Evolutionary conservation across 2,797 vertebrate species (phyloP).

Genomic region (Dermochelys coriacea): DNA sequence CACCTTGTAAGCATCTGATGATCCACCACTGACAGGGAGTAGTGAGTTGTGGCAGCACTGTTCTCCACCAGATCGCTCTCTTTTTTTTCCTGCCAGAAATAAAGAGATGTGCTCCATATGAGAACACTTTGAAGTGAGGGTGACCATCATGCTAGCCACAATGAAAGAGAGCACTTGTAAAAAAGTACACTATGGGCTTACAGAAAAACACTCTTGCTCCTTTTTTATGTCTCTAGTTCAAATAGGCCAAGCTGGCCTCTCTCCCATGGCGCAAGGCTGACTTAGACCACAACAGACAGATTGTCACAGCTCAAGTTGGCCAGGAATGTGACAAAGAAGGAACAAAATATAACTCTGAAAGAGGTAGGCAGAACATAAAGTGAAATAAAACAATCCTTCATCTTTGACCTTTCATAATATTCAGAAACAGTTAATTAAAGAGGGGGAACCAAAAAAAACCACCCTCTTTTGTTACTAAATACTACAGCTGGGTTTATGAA

Average conservation of each 20-base stretch:
- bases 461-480: not conserved
- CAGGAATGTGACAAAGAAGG: conserved; percentile 49
- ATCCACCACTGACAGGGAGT: not conserved
- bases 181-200: conserved; percentile 74
- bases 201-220: conserved; percentile 67
- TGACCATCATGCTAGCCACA: conserved; percentile 62
- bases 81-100: conserved; percentile 68
- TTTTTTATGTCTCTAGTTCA: conserved; percentile 72
- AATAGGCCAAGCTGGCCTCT: conserved; percentile 47
- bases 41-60: conserved; percentile 26
- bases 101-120: conserved; percentile 54
- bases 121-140: conserved; percentile 65
- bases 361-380: conserved; percentile 57
- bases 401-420: conserved; percentile 58
- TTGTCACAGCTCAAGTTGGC: conserved; percentile 51
- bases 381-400: conserved; percentile 57
- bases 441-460: conserved; percentile 21
- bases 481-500: conserved; percentile 60
- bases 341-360: conserved; percentile 66
- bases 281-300: conserved; percentile 74
- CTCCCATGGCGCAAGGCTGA: conserved; percentile 46
- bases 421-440: conserved; percentile 66
- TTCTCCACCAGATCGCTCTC: conserved; percentile 47
- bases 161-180: conserved; percentile 79
- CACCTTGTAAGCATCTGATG: not conserved